Conservation (phyloP, 2,113 vertebrate genomes). For the Hypomesus transpacificus region DNA sequence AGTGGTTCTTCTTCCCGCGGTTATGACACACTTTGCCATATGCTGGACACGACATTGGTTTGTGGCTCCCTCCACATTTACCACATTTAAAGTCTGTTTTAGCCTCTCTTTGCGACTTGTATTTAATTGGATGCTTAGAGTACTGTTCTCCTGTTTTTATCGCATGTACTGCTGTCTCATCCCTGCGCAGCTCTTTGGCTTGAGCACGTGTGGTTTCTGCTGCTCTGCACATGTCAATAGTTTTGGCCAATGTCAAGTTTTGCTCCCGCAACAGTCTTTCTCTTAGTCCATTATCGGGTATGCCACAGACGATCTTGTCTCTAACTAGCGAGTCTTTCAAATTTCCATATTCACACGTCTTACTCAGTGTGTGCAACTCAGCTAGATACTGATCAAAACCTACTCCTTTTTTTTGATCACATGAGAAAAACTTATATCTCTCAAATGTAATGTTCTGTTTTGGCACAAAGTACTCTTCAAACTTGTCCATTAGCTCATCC, state of each 20-base stretch:
- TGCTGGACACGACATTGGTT: not conserved
- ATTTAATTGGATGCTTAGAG: not conserved
- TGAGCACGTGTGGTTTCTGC: slow-evolving; percentile 11
- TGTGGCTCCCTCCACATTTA: not conserved
- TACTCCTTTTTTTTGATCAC: slow-evolving; percentile 12
- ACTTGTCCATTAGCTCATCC: not conserved
- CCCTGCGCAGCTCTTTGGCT: slow-evolving; percentile 16
- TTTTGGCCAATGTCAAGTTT: slow-evolving; percentile 22
- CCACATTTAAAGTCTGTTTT: not conserved
- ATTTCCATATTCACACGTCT: slow-evolving; percentile 31
- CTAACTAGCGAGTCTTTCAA: slow-evolving; percentile 30
- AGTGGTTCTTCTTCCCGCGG: not conserved
- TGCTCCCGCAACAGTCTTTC: slow-evolving; percentile 29
- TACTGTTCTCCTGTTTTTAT: not conserved
- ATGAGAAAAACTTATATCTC: slow-evolving; percentile 3
- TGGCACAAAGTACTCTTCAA: slow-evolving; percentile 12
- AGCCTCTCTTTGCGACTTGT: not conserved
- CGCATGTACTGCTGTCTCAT: not conserved
- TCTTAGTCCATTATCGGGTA: slow-evolving; percentile 25
- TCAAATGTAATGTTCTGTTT: not conserved
- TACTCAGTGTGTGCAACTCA: slow-evolving; percentile 8
- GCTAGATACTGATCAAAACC: slow-evolving; percentile 16
- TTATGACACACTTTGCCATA: not conserved
- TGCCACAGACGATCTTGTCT: slow-evolving; percentile 33
- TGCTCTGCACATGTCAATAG: slow-evolving; percentile 20